These are phyloP conservation scores for Laupala kohalensis DNA, from an alignment of 1,140 invertebrate species.

Conservation along the genomic window DNA sequence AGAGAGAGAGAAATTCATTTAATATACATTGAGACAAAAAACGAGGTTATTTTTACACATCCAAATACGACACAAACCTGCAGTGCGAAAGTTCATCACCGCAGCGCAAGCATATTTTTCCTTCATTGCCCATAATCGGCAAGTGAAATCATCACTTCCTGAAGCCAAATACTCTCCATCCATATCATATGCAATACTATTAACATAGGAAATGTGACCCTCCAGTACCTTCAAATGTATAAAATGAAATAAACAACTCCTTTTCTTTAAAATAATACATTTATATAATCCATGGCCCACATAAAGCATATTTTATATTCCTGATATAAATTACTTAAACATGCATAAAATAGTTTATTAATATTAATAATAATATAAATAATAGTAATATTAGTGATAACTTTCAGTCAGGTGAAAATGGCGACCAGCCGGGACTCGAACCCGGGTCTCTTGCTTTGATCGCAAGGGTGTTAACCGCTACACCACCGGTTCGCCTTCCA, in stretches of 20 bases:
- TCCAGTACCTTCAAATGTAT: slow-evolving; percentile 36
- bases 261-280: not conserved
- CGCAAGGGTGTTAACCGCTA: too few species aligned
- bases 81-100: slow-evolving; percentile 39
- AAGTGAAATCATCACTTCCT: slow-evolving; percentile 62
- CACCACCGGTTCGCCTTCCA: too few species aligned
- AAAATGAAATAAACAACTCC: not conserved
- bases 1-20: too few species aligned
- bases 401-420: too few species aligned
- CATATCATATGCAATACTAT: slow-evolving; percentile 52
- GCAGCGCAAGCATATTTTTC: slow-evolving; percentile 1
- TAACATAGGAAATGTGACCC: slow-evolving; percentile 57
- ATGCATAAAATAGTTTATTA: not conserved
- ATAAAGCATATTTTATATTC: not conserved
- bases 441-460: too few species aligned
- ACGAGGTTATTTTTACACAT: not conserved
- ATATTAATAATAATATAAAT: not conserved
- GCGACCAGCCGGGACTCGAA: too few species aligned
- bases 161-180: slow-evolving; percentile 54
- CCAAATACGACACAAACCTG: slow-evolving; percentile 27
- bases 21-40: not conserved
- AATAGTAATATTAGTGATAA: too few species aligned
- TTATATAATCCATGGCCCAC: not conserved
- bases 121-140: slow-evolving; percentile 44
- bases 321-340: not conserved